These are phyloP conservation scores for Antechinus stuartii DNA, from an alignment of 2,113 vertebrate genomes.

Conservation along the genomic window DNA sequence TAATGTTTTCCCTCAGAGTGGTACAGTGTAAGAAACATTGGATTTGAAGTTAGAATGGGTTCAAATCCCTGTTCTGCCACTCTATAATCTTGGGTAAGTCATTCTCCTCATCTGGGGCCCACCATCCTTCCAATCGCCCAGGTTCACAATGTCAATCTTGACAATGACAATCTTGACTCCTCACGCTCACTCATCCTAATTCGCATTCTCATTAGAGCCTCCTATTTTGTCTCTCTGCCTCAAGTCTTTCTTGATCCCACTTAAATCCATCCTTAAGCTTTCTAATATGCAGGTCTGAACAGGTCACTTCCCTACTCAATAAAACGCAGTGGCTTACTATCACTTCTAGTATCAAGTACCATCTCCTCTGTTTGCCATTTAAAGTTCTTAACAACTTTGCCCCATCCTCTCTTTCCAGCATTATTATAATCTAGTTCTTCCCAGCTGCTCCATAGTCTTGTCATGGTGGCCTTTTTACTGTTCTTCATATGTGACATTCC, in stretches of 20 bases:
- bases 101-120: not conserved
- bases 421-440: no score
- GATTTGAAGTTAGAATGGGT: not conserved
- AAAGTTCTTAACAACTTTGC: no score
- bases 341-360: no score
- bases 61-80: not conserved
- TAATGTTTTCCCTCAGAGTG: not conserved
- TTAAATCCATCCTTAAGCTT: not conserved
- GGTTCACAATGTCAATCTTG: not conserved
- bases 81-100: not conserved
- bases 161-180: not conserved
- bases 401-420: no score
- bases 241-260: not conserved
- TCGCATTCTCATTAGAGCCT: not conserved
- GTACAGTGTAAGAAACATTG: not conserved
- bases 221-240: not conserved
- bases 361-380: no score
- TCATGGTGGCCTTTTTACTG: no score
- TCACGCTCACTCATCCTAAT: not conserved
- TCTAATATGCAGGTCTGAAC: not conserved
- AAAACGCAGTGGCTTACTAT: no score
- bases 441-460: no score
- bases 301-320: no score
- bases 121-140: not conserved
- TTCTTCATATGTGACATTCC: no score